Base-by-base conservation (phyloP, 2,797 vertebrate genomes). In the Bucorvus abyssinicus region DNA sequence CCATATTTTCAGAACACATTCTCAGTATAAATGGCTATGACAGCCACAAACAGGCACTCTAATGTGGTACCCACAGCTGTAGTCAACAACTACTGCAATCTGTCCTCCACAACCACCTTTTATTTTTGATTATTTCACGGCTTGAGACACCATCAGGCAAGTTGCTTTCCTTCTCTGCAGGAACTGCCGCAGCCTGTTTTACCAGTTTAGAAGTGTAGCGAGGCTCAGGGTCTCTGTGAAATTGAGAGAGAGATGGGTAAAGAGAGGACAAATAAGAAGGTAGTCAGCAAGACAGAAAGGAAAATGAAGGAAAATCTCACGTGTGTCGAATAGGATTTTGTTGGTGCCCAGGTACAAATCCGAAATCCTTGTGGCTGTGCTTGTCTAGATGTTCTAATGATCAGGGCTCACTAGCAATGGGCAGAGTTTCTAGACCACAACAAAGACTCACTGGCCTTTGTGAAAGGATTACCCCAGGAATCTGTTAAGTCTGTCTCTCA, bases 81-180 rank as follows among this genome's bases (percentile, higher is more conserved):
- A 86, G 73, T 75, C 93, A 94, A 83, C 89, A 95, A 21, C 80
- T 93, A n/a, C 57, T 65, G 61, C 90, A 90, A 32, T 94, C 87
- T 81, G 79, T 88, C 53, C 85, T 88, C 79, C 36, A 30, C 74
- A 81, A 57, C 60, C 76, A 81, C 61, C 69, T 81, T 75, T 78
- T 82, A 84, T 87, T 95, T 92, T 83, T 0, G 1, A 59, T 95
- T 95, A 90, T 92, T 94, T 96, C 93, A 86, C 14, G 17, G 84
- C 52, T 95, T 82, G 67, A 93, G 93, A 84, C 81, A 70, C 78
- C 88, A 73, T 87, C 71, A 70, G 86, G 59, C 65, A 64, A 89
- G 92, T 90, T 83, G 63, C 57, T 87, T 95, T 90, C 81, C 56
- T 74, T 63, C 92, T 65, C 90, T 22, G 68, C 81, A 63, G 94